phyloP scores from a whole-genome alignment of 53 echinoderm and acorn worm genomes.

The Crossaster papposus region DNA sequence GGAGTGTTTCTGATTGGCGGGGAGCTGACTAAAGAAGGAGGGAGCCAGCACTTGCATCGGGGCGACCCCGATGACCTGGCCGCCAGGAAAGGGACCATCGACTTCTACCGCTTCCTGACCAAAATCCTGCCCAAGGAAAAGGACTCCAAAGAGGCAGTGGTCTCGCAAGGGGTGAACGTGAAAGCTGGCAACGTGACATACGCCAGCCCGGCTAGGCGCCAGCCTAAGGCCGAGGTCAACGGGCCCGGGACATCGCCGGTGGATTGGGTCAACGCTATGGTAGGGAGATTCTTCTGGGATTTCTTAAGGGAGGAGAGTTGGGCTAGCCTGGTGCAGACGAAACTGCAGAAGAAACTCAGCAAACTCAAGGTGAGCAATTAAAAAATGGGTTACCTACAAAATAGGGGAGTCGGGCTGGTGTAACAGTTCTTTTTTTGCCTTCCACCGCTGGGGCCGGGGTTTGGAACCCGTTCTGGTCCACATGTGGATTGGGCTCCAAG shows the following conservation, averaged over 20 bases:
- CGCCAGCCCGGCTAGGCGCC: slow-evolving; percentile 73
- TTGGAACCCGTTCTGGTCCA: too few relatives aligned
- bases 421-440: too few relatives aligned
- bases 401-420: neutral
- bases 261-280: slow-evolving; percentile 88
- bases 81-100: slow-evolving; percentile 77
- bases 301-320: slow-evolving; percentile 88
- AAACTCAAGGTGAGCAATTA: slow-evolving; percentile 74
- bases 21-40: slow-evolving; percentile 71
- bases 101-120: slow-evolving; percentile 89
- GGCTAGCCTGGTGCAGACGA: slow-evolving; percentile 77
- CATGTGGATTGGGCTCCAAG: too few relatives aligned
- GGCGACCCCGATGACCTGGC: slow-evolving; percentile 70
- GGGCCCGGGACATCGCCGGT: slow-evolving; percentile 69
- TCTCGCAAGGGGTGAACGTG: slow-evolving; percentile 67
- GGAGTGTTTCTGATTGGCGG: slow-evolving; percentile 74
- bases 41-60: slow-evolving; percentile 61
- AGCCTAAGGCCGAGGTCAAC: slow-evolving; percentile 30
- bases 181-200: slow-evolving; percentile 90
- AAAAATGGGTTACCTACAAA: neutral
- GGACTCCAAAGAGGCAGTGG: slow-evolving; percentile 66
- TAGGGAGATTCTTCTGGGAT: slow-evolving; percentile 94
- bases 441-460: too few relatives aligned
- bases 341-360: slow-evolving; percentile 91
- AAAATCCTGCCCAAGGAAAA: slow-evolving; percentile 94